Base-by-base conservation (phyloP, 1,140 invertebrate species). In the Lasioglossum baleicum region DNA sequence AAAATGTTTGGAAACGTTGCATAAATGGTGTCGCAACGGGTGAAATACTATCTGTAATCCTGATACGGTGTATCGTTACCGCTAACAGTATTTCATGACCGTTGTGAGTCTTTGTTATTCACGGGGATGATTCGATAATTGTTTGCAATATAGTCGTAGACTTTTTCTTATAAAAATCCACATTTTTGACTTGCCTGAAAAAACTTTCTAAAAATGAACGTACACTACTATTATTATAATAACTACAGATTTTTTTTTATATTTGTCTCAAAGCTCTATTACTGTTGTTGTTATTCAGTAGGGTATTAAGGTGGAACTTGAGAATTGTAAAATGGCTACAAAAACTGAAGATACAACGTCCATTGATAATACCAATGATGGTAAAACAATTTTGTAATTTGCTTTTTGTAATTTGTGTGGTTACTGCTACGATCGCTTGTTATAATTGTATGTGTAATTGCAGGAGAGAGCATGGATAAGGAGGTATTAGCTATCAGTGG, bases 331-430 rank as follows among this genome's bases (percentile, higher is more conserved):
- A 83, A 92, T 92, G 90, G 89, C 90, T 82, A 90, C 88, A 61
- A 93, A 92, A 86, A 89, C 88, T 78, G 91, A 92, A 64, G 90
- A 93, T 35, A 83, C 90, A 53, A 87, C 88, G 72, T 90, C 90
- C 58, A 90, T 91, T 74, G 91, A 92, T 84, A 91, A 92, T 88
- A 84, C 88, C n/a, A 90, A 90, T 70, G 91, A 93, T 82, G 91
- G 92, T 93, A 87, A 51, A 31, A 7, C 26, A 65, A 3, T 40
- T 35, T 35, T 35, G 35, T 35, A 35, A 5, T 35, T 35, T 58
- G 56, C 61, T 31, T 20, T n/a, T 51, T 72, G 20, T 22, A 11
- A 53, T 53, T 53, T 17, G 11, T 17, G 11, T 11, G 17, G 17
- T 53, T 53, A 53, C 4, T 5, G 13, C 15, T n/a, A 2, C 61